These are phyloP conservation scores for Pyrrhura leucotis DNA, from an alignment of 2,797 vertebrate species.

Conservation along the genomic window DNA sequence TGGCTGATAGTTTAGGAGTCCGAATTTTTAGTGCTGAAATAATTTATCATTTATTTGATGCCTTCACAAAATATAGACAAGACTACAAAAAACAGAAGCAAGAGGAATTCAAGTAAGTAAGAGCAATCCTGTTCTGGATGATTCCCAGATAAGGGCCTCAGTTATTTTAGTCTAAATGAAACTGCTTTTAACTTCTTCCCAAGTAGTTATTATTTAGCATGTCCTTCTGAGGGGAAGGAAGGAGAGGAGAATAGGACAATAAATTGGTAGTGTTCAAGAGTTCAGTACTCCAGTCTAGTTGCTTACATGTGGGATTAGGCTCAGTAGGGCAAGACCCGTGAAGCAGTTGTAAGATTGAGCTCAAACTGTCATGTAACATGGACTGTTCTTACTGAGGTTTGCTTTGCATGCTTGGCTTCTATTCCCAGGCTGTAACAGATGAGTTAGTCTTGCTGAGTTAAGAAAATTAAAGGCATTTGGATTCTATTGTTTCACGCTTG, in stretches of 20 bases:
- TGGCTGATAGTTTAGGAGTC: constrained; percentile 95
- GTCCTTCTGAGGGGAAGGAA: background rate
- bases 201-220: background rate
- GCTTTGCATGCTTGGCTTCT: background rate
- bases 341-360: background rate
- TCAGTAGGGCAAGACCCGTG: background rate
- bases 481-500: background rate
- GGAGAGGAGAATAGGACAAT: background rate
- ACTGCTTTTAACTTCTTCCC: background rate
- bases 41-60: constrained; percentile 97
- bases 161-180: background rate
- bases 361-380: background rate
- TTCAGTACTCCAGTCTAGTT: background rate
- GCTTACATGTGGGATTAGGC: background rate
- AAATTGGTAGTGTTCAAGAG: background rate
- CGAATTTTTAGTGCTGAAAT: constrained; percentile 96
- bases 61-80: constrained; percentile 96
- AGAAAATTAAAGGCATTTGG: background rate
- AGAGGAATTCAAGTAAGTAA: constrained; percentile 95
- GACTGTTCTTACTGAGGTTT: background rate
- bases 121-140: background rate
- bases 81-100: constrained; percentile 99
- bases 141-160: background rate
- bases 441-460: background rate
- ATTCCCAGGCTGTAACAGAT: background rate